A percentile compares a stretch with the other conserved stretches of the same genome.
Conservation (phyloP, 2,113 vertebrate species). For the Mesocricetus auratus region DNA sequence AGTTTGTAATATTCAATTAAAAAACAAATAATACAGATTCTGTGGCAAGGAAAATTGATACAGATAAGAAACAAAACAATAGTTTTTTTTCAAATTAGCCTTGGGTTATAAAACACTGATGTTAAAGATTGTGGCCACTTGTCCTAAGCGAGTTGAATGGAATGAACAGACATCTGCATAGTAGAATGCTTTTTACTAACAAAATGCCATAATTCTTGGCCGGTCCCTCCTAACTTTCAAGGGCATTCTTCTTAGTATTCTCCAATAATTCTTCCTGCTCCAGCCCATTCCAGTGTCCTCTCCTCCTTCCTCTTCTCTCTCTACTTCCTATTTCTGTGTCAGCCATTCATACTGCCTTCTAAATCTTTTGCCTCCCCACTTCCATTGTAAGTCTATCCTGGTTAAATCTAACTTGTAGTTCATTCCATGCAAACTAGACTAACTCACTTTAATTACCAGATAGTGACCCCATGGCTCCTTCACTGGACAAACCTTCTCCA, state of each 20-base stretch:
- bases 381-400: not conserved
- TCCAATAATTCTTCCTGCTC: not conserved
- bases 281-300: not conserved
- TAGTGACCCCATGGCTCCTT: not conserved
- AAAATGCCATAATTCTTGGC: not conserved
- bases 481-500: not conserved
- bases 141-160: not conserved
- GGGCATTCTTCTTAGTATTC: not conserved
- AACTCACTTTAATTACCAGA: not conserved
- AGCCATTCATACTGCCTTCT: not conserved
- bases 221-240: not conserved
- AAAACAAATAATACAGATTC: not conserved
- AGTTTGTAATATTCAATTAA: not conserved
- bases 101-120: not conserved
- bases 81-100: not conserved
- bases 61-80: constrained; percentile 8
- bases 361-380: not conserved
- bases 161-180: accelerated
- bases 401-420: not conserved
- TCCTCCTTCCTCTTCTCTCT: not conserved
- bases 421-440: not conserved
- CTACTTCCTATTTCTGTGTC: not conserved
- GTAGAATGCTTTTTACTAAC: not conserved
- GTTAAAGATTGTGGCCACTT: not conserved
- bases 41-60: not conserved